These are phyloP conservation scores for Pogonocherus hispidulus DNA, from an alignment of 2,888 invertebrate genomes.

Conservation along the genomic window DNA sequence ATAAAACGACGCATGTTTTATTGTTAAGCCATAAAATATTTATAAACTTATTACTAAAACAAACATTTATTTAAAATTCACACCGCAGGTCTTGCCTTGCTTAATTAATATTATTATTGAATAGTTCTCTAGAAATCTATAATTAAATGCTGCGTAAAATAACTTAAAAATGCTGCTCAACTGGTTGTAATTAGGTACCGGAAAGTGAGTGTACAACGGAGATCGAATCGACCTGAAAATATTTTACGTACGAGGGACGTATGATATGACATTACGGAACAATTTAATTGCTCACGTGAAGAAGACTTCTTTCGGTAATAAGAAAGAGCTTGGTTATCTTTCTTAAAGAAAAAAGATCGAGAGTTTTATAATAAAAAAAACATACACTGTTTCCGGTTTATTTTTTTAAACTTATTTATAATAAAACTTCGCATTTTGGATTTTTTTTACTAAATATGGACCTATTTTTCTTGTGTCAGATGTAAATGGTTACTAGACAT, in stretches of 20 bases:
- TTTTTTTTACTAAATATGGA: too few relatives aligned
- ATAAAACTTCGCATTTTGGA: too few relatives aligned
- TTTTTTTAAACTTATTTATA: too few relatives aligned
- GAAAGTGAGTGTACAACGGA: constrained; percentile 16
- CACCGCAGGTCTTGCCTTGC: constrained; percentile 36
- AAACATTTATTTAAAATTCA: constrained; percentile 50
- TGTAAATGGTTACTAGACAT: too few relatives aligned
- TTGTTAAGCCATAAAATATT: constrained; percentile 52
- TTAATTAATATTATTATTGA: constrained; percentile 48
- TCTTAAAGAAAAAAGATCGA: too few relatives aligned
- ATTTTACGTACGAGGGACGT: not conserved
- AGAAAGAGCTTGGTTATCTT: too few relatives aligned
- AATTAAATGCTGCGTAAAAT: constrained; percentile 42
- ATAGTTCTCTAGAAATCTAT: constrained; percentile 45
- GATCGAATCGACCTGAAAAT: constrained; percentile 13
- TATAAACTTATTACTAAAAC: constrained; percentile 59
- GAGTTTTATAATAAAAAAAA: too few relatives aligned
- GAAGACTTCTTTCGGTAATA: too few relatives aligned
- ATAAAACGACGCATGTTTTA: constrained; percentile 30
- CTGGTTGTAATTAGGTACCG: constrained; percentile 39
- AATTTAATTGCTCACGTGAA: too few relatives aligned
- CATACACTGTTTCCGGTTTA: too few relatives aligned
- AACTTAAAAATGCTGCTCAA: constrained; percentile 42
- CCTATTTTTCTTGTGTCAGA: too few relatives aligned
- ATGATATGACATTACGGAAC: not conserved